phyloP scores from a whole-genome alignment of 1,140 invertebrate genomes.

The Phocides pigmalion region DNA sequence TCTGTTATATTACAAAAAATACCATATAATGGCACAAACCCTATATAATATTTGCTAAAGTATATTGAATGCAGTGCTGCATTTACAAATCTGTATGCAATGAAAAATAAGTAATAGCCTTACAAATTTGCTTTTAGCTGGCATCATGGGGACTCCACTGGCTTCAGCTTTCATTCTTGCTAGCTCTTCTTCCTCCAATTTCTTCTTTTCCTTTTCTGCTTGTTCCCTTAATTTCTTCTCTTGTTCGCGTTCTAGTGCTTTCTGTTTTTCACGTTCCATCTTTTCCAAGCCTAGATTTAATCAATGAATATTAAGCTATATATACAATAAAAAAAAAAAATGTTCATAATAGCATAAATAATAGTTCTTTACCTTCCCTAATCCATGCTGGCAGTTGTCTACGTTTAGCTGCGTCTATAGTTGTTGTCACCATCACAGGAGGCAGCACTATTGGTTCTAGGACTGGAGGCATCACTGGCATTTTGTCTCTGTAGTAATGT shows the following conservation, averaged over 20 bases:
- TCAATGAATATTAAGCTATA: background rate
- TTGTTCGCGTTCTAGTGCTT: constrained; percentile 92
- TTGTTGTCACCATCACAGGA: constrained; percentile 49
- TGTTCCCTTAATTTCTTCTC: constrained; percentile 87
- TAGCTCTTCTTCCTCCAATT: constrained; percentile 86
- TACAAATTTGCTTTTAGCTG: constrained; percentile 93
- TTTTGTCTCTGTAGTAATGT: constrained; percentile 62
- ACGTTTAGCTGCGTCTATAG: constrained; percentile 93
- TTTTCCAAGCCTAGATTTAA: constrained; percentile 91
- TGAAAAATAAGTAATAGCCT: constrained; percentile 51
- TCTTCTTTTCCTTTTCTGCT: constrained; percentile 85
- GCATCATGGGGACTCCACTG: constrained; percentile 78
- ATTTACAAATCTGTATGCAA: background rate
- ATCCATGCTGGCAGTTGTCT: constrained; percentile 98
- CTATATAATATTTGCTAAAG: background rate
- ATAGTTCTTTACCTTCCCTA: constrained; percentile 87
- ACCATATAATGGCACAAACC: too few relatives aligned
- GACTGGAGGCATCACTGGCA: constrained; percentile 56
- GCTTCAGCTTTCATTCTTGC: constrained; percentile 79
- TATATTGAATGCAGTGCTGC: too few relatives aligned
- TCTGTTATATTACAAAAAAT: too few relatives aligned
- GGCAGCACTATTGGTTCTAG: constrained; percentile 56
- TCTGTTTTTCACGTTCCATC: constrained; percentile 97
- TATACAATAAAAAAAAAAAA: too few relatives aligned
- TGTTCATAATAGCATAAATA: background rate